Evolutionary conservation across 23 tunicate genomes (phyloP).

Genomic region (Ciona savignyi): DNA sequence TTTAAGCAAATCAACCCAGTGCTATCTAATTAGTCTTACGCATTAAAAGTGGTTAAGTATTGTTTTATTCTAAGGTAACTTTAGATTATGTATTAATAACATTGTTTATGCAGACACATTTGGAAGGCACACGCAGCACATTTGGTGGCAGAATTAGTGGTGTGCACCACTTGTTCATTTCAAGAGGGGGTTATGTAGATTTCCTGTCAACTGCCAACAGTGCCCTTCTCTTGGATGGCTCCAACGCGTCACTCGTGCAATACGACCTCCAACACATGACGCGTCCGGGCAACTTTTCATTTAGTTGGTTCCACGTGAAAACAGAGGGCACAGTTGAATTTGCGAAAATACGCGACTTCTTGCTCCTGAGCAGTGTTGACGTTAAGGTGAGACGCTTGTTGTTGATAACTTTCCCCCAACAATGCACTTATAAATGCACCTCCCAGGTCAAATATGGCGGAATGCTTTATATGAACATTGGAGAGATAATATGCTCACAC

Average conservation of each 20-base stretch:
- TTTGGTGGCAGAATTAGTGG: conserved; percentile 16
- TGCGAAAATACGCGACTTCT: conserved; percentile 1
- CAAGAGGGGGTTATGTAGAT: conserved; percentile 10
- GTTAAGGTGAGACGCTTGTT: conserved; percentile 3
- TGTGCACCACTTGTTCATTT: conserved; percentile 10
- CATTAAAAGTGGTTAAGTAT: too few relatives aligned
- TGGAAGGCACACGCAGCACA: conserved; percentile 15
- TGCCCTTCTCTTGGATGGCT: conserved; percentile 12
- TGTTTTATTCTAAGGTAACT: too few relatives aligned
- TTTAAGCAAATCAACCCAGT: too few relatives aligned
- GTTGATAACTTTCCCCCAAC: background rate
- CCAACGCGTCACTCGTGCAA: conserved; percentile 1
- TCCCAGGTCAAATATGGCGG: conserved; percentile 16
- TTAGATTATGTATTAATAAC: background rate
- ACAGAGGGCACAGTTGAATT: conserved; percentile 18
- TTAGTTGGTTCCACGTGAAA: conserved; percentile 20
- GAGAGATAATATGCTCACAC: conserved; percentile 8
- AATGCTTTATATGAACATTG: conserved; percentile 8
- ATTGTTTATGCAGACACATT: conserved; percentile 4
- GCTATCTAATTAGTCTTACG: too few relatives aligned
- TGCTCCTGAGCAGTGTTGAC: conserved; percentile 5
- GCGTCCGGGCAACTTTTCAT: conserved; percentile 20
- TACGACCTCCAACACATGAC: conserved; percentile 5
- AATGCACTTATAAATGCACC: too few relatives aligned
- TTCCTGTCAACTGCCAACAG: conserved; percentile 11